Percentiles rank a stretch among this genome's conserved stretches.
phyloP scores from a whole-genome alignment of 2,888 invertebrate genomes.

The Oxyscelio sp. region DNA sequence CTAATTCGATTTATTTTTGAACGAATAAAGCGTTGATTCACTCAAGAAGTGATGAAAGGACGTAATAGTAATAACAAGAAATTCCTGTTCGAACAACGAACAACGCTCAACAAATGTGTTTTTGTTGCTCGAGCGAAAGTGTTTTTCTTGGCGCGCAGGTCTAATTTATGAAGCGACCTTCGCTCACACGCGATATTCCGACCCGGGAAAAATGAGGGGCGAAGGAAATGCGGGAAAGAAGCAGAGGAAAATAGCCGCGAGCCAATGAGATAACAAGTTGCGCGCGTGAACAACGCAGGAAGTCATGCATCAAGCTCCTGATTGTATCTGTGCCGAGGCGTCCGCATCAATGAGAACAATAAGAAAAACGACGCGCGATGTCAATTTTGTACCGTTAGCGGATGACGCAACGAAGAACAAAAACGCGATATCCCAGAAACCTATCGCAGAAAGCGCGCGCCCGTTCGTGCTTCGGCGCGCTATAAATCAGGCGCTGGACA shows the following conservation, averaged over 20 bases:
- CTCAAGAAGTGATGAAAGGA: too few relatives aligned
- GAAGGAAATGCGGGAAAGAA: constrained; percentile 4
- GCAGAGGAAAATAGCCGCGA: constrained; percentile 9
- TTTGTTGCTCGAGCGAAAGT: too few relatives aligned
- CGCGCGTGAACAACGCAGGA: constrained; percentile 35
- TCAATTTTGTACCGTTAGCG: constrained; percentile 41
- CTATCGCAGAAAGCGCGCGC: background rate
- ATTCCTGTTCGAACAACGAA: too few relatives aligned
- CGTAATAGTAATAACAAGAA: too few relatives aligned
- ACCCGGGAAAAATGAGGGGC: background rate
- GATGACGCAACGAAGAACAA: constrained; percentile 44
- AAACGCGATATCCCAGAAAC: background rate
- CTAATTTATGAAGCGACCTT: constrained; percentile 59
- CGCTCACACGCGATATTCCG: constrained; percentile 18
- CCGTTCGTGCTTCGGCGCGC: background rate
- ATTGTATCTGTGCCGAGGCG: constrained; percentile 30
- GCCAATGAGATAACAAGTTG: constrained; percentile 39
- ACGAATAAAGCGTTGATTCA: too few relatives aligned
- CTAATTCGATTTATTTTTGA: too few relatives aligned
- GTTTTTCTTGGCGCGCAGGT: too few relatives aligned
- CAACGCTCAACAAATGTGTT: too few relatives aligned
- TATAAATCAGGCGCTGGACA: constrained; percentile 53
- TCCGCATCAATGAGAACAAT: constrained; percentile 49
- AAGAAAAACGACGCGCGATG: constrained; percentile 53
- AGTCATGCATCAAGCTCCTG: constrained; percentile 52